phyloP scores from a whole-genome alignment of 2,797 vertebrate species.

The Harpagifer antarcticus region DNA sequence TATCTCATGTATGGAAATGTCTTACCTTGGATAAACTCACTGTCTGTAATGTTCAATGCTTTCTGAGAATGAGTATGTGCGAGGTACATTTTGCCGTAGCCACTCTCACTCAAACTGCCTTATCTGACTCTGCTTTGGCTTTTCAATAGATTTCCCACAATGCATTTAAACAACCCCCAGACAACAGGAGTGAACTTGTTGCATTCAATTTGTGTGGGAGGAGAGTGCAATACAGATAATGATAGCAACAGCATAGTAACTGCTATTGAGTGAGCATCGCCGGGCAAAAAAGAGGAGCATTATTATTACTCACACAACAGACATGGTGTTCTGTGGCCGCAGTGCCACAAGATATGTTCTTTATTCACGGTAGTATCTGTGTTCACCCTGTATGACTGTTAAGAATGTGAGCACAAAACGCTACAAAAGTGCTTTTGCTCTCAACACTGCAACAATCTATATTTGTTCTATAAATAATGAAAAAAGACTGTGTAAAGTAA shows the following conservation, averaged over 20 bases:
- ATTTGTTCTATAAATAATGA: constrained; percentile 18
- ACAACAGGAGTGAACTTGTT: constrained; percentile 54
- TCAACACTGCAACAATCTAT: constrained; percentile 33
- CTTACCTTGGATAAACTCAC: background rate
- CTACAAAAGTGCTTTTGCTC: constrained; percentile 8
- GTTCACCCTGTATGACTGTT: background rate
- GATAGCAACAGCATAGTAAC: constrained; percentile 45
- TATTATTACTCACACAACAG: constrained; percentile 21
- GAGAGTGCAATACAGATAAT: constrained; percentile 43
- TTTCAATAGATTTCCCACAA: constrained; percentile 37
- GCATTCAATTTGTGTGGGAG: constrained; percentile 49
- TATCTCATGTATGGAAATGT: constrained; percentile 1
- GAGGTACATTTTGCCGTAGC: background rate
- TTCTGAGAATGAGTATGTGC: background rate
- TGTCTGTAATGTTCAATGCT: background rate
- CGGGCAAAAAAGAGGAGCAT: constrained; percentile 30
- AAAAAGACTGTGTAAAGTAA: constrained; percentile 10
- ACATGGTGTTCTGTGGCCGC: constrained; percentile 24
- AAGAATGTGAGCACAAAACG: constrained; percentile 18
- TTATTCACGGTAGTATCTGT: constrained; percentile 7
- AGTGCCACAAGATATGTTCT: constrained; percentile 22
- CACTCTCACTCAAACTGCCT: background rate
- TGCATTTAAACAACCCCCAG: constrained; percentile 28
- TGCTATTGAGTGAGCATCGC: constrained; percentile 34
- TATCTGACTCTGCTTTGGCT: constrained; percentile 18